phyloP scores from a whole-genome alignment of 2,113 vertebrate species.

The Glaucidium brasilianum region DNA sequence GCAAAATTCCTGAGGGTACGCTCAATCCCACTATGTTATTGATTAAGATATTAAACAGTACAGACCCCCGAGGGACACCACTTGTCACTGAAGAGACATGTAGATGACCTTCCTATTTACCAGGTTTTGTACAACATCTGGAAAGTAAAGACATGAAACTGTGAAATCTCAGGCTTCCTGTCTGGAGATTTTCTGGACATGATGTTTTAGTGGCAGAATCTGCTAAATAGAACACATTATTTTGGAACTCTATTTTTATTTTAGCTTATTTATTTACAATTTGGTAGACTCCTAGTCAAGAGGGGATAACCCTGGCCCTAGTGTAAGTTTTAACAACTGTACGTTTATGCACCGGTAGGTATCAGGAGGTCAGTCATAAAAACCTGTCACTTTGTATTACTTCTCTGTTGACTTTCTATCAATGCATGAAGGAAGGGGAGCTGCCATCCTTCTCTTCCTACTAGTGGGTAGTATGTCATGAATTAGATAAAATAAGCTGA shows the following conservation, averaged over 20 bases:
- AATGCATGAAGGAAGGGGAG: conserved; percentile 19
- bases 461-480: neutral
- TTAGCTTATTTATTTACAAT: conserved; percentile 27
- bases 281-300: conserved; percentile 43
- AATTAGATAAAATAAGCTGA: neutral
- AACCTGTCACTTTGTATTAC: conserved; percentile 57
- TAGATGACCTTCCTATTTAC: neutral
- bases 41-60: neutral
- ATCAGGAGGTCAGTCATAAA: conserved; percentile 63
- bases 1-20: neutral
- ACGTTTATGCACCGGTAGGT: conserved; percentile 53
- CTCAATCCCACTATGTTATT: neutral
- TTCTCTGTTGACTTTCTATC: conserved; percentile 31
- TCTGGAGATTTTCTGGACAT: neutral
- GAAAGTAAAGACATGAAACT: neutral
- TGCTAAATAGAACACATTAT: neutral
- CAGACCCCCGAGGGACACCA: neutral
- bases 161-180: neutral
- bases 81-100: neutral
- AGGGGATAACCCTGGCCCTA: conserved; percentile 38
- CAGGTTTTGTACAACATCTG: neutral
- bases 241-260: conserved; percentile 37
- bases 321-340: conserved; percentile 48
- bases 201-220: neutral
- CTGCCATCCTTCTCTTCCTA: neutral